Conservation (phyloP, 2,797 vertebrate genomes). For the Salarias fasciatus region DNA sequence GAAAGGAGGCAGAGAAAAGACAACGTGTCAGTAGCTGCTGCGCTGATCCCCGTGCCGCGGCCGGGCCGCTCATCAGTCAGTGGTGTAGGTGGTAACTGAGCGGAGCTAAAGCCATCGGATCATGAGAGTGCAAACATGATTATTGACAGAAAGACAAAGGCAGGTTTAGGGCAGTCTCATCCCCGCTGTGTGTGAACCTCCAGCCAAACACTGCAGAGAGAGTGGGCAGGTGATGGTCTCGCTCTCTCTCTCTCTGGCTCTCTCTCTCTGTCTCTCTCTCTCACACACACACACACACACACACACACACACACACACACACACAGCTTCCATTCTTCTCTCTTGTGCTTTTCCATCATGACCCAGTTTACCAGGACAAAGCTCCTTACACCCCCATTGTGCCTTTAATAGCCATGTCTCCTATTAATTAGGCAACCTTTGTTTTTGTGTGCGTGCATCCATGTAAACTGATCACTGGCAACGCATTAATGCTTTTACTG, state of each 20-base stretch:
- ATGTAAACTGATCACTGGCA: slow-evolving; percentile 58
- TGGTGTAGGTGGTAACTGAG: slow-evolving; percentile 84
- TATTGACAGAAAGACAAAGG: slow-evolving; percentile 88
- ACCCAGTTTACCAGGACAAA: slow-evolving; percentile 68
- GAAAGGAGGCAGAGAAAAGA: slow-evolving; percentile 20
- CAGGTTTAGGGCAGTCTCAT: slow-evolving; percentile 83
- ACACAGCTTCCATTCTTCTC: slow-evolving; percentile 52
- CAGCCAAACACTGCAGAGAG: slow-evolving; percentile 69
- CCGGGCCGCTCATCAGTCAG: slow-evolving; percentile 77
- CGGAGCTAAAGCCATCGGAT: slow-evolving; percentile 77
- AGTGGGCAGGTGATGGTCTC: slow-evolving; percentile 58
- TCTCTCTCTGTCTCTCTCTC: slow-evolving; percentile 29
- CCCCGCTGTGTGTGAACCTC: slow-evolving; percentile 79
- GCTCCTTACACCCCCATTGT: slow-evolving; percentile 52
- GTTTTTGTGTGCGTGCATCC: slow-evolving; percentile 45
- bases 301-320: neutral
- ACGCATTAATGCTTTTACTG: slow-evolving; percentile 63
- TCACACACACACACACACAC: too few relatives aligned
- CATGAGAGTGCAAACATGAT: slow-evolving; percentile 87
- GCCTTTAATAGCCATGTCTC: slow-evolving; percentile 54
- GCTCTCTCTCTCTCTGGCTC: too few relatives aligned
- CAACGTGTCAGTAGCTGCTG: slow-evolving; percentile 82
- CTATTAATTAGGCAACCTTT: slow-evolving; percentile 51
- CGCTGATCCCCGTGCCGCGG: slow-evolving; percentile 77
- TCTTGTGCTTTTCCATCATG: slow-evolving; percentile 65